Evolutionary conservation across 2,113 vertebrate genomes (phyloP), one percentile per base, ranked within the genome.

Genomic region (Octodon degus): DNA sequence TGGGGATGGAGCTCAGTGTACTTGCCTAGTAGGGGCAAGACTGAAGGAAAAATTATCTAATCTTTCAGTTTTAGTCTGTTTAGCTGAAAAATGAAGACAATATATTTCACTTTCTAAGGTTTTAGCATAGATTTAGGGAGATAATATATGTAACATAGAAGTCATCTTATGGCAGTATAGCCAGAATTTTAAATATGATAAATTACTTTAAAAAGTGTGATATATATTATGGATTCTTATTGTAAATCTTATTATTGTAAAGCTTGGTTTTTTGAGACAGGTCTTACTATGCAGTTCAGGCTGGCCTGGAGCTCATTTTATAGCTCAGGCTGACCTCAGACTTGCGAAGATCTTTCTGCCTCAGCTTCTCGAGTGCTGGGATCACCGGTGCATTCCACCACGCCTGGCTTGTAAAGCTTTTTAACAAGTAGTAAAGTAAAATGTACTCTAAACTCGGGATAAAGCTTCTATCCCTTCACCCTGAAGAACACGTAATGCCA

Each of bases 41-140:
- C 27, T 50, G 6, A 47, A 67, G 6, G 50, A 67, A 50, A 80
- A 27, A 47, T 67, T 16, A 68, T 0, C 14, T 58, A 32, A 90
- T 67, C 47, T 94, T 92, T 83, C 74, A 86, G 47, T 80, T 95
- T 95, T 63, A 67, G 67, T 55, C 96, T 90, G 37, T 88, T 96
- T 65, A 89, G 63, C 65, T 93, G 37, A 95, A 96, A 97, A 97
- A 90, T 81, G 11, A 94, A 58, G 53, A 68, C 58, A 89, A 74
- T 76, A 90, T 76, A 90, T 9, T 13, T 86, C 53, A 27, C 37
- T 89, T 95, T 88, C 63, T 58, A 92, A 5, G 43, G 62, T 30
- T 93, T 95, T 96, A 40, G 77, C 74, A 8, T 67, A 67, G 68
- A 93, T 65, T 86, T 84, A 83, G 74, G 55, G 62, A 94, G 25